A percentile compares a stretch with the other conserved stretches of the same genome.
Conservation (phyloP, 2,888 invertebrate genomes). For the Oegoconia quadripuncta region DNA sequence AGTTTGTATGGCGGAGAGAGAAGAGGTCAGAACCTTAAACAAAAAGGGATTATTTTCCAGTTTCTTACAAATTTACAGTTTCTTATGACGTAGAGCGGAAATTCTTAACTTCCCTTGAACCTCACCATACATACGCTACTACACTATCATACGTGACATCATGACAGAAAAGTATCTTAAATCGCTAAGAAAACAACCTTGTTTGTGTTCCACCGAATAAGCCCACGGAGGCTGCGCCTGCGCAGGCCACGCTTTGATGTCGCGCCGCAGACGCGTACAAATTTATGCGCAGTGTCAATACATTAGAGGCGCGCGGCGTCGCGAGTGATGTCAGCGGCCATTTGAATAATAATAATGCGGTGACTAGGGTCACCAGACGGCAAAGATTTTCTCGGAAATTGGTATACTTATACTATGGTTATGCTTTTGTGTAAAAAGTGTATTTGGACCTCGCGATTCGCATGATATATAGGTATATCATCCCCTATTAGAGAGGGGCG, state of each 20-base stretch:
- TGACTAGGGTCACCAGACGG: constrained; percentile 1
- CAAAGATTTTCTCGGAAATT: not conserved
- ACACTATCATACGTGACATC: not conserved
- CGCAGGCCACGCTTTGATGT: constrained; percentile 33
- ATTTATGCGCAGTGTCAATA: constrained; percentile 61
- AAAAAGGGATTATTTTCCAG: too few species aligned
- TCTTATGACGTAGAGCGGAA: too few species aligned
- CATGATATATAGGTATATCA: too few species aligned
- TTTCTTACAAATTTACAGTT: too few species aligned
- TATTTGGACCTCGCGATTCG: too few species aligned
- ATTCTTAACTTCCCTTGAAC: too few species aligned
- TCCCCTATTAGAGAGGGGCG: too few species aligned
- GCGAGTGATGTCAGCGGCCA: constrained; percentile 52
- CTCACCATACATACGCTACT: too few species aligned
- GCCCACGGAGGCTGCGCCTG: constrained; percentile 2
- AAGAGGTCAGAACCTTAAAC: too few species aligned
- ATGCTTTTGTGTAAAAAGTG: too few species aligned
- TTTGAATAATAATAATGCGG: constrained; percentile 43
- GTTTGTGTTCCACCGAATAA: constrained; percentile 2
- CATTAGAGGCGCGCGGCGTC: constrained; percentile 49
- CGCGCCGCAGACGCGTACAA: constrained; percentile 45
- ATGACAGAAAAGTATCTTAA: not conserved
- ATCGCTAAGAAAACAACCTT: constrained; percentile 1
- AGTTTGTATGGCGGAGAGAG: too few species aligned
- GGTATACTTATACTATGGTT: not conserved